phyloP scores from a whole-genome alignment of 2,888 invertebrate species.

The Eurois occulta region DNA sequence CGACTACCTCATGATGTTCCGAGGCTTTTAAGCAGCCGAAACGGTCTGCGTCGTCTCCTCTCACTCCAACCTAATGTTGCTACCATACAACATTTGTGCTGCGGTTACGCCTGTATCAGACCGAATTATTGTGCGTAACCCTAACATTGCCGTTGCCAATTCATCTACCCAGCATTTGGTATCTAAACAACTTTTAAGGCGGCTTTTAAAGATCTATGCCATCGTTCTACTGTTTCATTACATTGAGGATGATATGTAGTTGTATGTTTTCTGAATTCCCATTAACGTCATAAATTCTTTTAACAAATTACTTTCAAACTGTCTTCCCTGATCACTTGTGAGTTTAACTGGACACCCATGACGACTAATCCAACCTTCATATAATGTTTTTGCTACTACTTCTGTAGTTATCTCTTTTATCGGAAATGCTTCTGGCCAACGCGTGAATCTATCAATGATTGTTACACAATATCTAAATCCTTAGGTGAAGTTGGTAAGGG shows the following conservation, averaged over 20 bases:
- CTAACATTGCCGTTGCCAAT: conserved; percentile 2
- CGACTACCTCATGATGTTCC: no score
- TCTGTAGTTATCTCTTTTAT: conserved; percentile 6
- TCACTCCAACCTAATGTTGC: neutral
- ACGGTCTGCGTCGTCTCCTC: no score
- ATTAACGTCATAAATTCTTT: neutral
- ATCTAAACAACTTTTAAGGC: neutral
- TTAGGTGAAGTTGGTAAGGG: neutral
- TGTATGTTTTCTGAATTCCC: neutral
- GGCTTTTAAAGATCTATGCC: neutral
- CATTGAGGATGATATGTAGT: conserved; percentile 3
- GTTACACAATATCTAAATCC: neutral
- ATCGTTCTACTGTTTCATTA: neutral
- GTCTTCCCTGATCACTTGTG: neutral
- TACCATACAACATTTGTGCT: neutral
- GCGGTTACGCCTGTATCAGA: neutral
- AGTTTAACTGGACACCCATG: neutral
- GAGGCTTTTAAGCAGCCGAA: no score
- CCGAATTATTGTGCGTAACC: neutral
- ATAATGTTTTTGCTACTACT: neutral
- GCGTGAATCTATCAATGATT: neutral
- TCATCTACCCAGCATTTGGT: neutral
- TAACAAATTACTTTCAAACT: neutral
- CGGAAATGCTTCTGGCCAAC: neutral
- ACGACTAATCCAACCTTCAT: neutral